Percentiles rank a stretch among this genome's conserved stretches.
Conservation (phyloP, 2,113 vertebrate species). For the Uria aalge region DNA sequence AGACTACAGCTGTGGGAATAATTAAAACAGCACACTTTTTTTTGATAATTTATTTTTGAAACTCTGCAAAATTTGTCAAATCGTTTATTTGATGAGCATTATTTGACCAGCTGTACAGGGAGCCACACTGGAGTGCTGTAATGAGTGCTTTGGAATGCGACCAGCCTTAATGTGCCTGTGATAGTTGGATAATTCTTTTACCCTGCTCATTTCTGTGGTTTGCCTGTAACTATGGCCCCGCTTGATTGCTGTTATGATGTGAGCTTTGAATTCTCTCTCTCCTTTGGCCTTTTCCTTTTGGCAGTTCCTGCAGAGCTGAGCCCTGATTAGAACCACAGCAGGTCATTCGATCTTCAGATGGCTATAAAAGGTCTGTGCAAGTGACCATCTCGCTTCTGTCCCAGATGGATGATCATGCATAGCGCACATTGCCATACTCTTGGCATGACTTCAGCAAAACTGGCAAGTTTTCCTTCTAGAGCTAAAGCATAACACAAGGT, state of each 20-base stretch:
- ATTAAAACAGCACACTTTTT: constrained; percentile 32
- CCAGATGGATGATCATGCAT: constrained; percentile 22
- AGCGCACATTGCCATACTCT: background rate
- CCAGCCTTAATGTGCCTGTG: constrained; percentile 19
- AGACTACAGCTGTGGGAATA: constrained; percentile 39
- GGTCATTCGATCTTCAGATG: constrained; percentile 60
- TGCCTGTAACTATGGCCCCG: constrained; percentile 29
- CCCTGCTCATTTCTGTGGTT: constrained; percentile 41
- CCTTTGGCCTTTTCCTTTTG: constrained; percentile 65
- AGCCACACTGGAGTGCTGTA: constrained; percentile 32
- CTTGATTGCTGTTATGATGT: constrained; percentile 53
- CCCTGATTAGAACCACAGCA: constrained; percentile 65
- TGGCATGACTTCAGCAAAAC: constrained; percentile 48
- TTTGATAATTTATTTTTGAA: constrained; percentile 45
- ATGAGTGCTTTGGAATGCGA: constrained; percentile 30
- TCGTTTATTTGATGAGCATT: constrained; percentile 50
- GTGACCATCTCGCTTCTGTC: constrained; percentile 26
- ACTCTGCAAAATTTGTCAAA: constrained; percentile 48
- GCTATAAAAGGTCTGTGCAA: constrained; percentile 64
- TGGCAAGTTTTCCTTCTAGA: constrained; percentile 3
- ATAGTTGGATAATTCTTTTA: constrained; percentile 42
- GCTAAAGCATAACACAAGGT: background rate
- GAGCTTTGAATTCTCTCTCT: constrained; percentile 62
- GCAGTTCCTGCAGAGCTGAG: constrained; percentile 54
- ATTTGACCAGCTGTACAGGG: constrained; percentile 44